phyloP scores from a whole-genome alignment of 2,888 invertebrate genomes.

The Synergus umbraculus region DNA sequence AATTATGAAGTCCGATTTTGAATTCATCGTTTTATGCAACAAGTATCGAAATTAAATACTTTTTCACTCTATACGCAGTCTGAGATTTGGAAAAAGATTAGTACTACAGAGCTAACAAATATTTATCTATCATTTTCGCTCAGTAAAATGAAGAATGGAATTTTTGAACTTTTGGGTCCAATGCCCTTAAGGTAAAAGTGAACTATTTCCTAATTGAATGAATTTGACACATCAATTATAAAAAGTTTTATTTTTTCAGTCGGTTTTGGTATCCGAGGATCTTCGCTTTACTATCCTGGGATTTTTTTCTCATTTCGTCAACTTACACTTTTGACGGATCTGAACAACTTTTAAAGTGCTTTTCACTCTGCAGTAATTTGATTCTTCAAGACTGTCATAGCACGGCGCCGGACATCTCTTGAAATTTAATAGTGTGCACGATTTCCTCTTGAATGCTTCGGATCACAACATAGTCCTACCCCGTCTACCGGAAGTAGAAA shows the following conservation, averaged over 20 bases:
- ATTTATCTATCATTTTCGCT: too few species aligned
- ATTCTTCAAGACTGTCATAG: slow-evolving; percentile 27
- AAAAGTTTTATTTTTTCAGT: neutral
- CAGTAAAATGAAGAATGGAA: too few species aligned
- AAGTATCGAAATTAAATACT: too few species aligned
- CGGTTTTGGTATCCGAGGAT: neutral
- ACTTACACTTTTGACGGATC: slow-evolving; percentile 32
- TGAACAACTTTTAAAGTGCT: slow-evolving; percentile 39
- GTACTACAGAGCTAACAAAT: too few species aligned
- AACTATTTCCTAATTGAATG: neutral
- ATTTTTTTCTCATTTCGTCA: neutral
- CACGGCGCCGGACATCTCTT: slow-evolving; percentile 4
- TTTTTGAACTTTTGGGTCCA: too few species aligned
- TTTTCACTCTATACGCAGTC: too few species aligned
- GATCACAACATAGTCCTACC: neutral
- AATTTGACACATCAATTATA: neutral
- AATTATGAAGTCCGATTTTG: too few species aligned
- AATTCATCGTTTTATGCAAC: too few species aligned
- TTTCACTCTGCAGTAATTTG: slow-evolving; percentile 21
- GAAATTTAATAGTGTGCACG: slow-evolving; percentile 5
- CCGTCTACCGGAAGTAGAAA: neutral
- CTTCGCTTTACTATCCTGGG: neutral
- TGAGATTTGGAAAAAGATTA: too few species aligned
- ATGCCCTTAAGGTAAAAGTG: neutral
- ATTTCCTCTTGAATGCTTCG: neutral